Base-by-base conservation (phyloP, 2,797 vertebrate genomes). In the Protosalanx chinensis region DNA sequence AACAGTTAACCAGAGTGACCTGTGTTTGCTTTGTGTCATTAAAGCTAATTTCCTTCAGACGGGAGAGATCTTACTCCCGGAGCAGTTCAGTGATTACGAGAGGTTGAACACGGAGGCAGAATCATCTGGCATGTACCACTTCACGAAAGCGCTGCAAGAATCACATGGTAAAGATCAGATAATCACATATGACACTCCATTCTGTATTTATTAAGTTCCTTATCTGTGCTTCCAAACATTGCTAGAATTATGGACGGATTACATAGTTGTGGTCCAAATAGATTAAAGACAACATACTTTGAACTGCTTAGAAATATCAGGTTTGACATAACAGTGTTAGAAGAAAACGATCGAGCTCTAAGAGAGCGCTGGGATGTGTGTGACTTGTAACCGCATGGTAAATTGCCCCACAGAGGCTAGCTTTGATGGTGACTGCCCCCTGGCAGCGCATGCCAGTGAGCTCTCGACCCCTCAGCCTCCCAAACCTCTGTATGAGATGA, bases 21-120 rank as follows among this genome's bases (percentile, higher is more conserved):
- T n/a, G 58, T 6, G 23, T 65, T 63, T 79, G 77, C 82, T 59
- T 81, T 49, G 75, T 76, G 78, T 66, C 82, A 84, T 86, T 83
- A 74, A 78, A 92, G 90, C 88, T 67, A 88, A 91, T 80, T 92
- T 92, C 82, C 90, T 93, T 77, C 84, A 79, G 66, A 89, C 84
- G 20, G 88, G 82, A 77, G 90, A 90, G 76, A 81, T 92, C 72
- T 72, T 92, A 60, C 70, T 92, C 70, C 91, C 90, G 0, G 86
- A 91, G 76, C 82, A 88, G 59, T 91, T 92, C 77, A 85, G 82
- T 27, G 87, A 78, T 71, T 83, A 87, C 20, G 89, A 88, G 41
- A 76, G 73, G 35, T 79, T 92, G 80, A 88, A 86, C 79, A 82
- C 81, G 20, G 87, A 90, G 81, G 87, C 85, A 1, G 83, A 84